These are phyloP conservation scores for Falco peregrinus DNA, from an alignment of 2,797 vertebrate species.

Conservation along the genomic window DNA sequence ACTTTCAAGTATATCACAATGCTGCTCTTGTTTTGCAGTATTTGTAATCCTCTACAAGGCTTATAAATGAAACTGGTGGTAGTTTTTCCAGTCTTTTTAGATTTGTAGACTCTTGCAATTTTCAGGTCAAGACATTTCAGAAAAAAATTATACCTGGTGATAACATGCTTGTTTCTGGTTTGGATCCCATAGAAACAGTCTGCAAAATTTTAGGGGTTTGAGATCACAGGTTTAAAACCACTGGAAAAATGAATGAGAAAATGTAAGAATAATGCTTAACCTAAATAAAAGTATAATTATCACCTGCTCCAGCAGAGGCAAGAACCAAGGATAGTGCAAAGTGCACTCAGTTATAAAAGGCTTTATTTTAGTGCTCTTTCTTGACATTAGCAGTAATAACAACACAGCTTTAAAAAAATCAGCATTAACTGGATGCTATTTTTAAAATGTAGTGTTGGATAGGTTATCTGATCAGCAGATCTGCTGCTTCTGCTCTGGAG, in stretches of 20 bases:
- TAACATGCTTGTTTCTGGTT: neutral
- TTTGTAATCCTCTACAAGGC: neutral
- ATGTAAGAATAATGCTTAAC: neutral
- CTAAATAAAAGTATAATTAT: neutral
- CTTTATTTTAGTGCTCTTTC: neutral
- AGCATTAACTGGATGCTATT: neutral
- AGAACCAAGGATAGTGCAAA: neutral
- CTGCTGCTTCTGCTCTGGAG: neutral
- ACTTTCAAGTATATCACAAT: neutral
- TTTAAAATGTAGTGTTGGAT: neutral
- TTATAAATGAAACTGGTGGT: neutral
- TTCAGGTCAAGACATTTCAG: neutral
- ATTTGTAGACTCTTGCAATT: neutral
- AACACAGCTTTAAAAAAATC: neutral
- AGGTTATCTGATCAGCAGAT: neutral
- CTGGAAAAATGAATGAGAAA: neutral
- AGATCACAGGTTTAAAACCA: neutral
- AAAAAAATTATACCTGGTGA: neutral
- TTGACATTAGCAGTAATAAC: neutral
- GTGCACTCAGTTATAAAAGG: neutral
- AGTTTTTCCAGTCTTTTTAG: neutral
- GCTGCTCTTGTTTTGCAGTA: neutral
- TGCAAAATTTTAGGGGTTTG: neutral
- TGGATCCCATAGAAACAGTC: neutral
- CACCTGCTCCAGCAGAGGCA: neutral